Conservation (phyloP, 2,113 vertebrate genomes). For the Notarius lentiginosus region DNA sequence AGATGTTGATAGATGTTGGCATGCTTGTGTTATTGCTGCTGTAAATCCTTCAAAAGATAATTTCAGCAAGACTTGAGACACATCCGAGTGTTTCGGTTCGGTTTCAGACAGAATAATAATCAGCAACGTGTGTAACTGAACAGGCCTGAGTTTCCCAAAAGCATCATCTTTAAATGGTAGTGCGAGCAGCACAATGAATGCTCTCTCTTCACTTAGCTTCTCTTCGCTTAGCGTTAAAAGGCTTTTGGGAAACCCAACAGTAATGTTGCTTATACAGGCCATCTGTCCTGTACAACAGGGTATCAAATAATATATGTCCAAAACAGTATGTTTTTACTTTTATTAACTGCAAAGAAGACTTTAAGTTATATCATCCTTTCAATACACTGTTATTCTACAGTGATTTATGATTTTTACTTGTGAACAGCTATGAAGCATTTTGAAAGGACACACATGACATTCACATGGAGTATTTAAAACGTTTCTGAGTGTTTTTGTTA, state of each 20-base stretch:
- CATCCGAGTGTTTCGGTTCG: slow-evolving; percentile 39
- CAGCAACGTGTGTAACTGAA: neutral
- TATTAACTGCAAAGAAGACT: neutral
- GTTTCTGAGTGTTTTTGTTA: neutral
- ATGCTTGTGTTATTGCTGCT: slow-evolving; percentile 56
- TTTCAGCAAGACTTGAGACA: slow-evolving; percentile 46
- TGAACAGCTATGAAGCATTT: neutral
- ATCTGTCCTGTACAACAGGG: neutral
- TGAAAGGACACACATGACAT: neutral
- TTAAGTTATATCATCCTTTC: neutral
- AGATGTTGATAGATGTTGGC: slow-evolving; percentile 61
- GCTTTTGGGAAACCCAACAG: neutral
- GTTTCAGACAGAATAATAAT: slow-evolving; percentile 55
- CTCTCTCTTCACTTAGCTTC: no score
- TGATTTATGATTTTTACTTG: neutral
- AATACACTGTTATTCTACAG: neutral
- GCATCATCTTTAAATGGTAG: no score
- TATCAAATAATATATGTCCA: neutral
- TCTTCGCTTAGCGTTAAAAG: no score
- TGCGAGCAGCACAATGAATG: no score
- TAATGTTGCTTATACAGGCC: neutral
- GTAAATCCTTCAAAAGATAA: slow-evolving; percentile 62
- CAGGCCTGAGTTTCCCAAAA: no score
- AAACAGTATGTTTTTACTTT: neutral
- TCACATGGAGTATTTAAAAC: neutral